Evolutionary conservation across 2,113 vertebrate species (phyloP), one percentile per base, ranked within the genome.

Genomic region (Tapirus terrestris): DNA sequence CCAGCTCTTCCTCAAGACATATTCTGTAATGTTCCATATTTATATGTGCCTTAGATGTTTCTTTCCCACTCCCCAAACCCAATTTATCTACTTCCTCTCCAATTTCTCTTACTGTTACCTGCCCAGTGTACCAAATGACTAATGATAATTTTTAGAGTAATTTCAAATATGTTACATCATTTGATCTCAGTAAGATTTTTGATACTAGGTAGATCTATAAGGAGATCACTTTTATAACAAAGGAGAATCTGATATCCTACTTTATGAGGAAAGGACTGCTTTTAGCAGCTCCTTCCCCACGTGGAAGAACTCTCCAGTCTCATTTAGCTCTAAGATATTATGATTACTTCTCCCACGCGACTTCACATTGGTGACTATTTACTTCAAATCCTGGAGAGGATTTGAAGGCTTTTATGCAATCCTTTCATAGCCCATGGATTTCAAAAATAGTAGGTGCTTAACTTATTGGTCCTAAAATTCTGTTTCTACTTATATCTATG

Each of bases 351-450:
- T 39, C 33, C 17, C 17, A 33, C n/a, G 51, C 33, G 91, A 21
- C 67, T 90, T 96, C 65, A 43, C 88, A 58, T n/a, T 90, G 56
- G 60, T 94, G 56, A 80, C 58, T 73, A 45, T 75, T 96, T 95
- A n/a, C n/a, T n/a, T n/a, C n/a, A 86, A 96, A 56, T 95, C 29
- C n/a, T 83, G 53, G 51, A 88, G 61, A 8, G 11, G 10, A 94
- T 65, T 96, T 65, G 92, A 90, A 95, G 27, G 18, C 31, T 80
- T 65, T 77, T 72, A 29, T 63, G 56, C 13, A 95, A 86, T 95
- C 31, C 20, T 90, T 91, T 92, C 85, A 95, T 43, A 97, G 72
- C 17, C 51, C 21, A 77, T 92, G 21, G 81, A 48, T 97, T 96
- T 92, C 9, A 90, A 93, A 95, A 80, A 76, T 43, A 80, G 63